Evolutionary conservation across 2,888 invertebrate species (phyloP), one percentile per base, ranked within the genome.

Genomic region (Crocallis elinguaria): DNA sequence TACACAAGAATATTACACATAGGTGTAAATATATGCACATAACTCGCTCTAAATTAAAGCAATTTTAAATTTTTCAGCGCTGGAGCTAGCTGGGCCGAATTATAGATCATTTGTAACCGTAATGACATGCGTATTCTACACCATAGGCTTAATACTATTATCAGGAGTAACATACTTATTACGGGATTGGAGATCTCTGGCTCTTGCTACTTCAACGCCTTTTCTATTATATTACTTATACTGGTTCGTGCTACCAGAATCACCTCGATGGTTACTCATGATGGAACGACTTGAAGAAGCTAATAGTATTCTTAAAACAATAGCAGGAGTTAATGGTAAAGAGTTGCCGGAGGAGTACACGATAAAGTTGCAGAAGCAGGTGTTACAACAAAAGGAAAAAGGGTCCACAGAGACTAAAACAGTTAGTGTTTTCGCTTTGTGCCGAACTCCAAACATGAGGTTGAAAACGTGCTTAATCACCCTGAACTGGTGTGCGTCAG

Each of bases 71-170:
- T 25, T 93, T 93, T 63, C 77, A 98, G 98, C 97, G 53, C 87
- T 98, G 67, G 98, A 98, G 87, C 84, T 98, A 53, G 98, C 98
- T 14, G 98, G 98, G 2, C 97, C 97, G 12, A 96, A 95, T 73
- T 97, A 97, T 82, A 93, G 98, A 64, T 97, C 97, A 0, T 97
- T 98, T 83, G 96, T 98, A 0, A 98, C 98, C 0, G 96, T 98
- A 4, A 95, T 98, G 95, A 97, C 97, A 0, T 97, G 98, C 70
- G 94, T 97, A 48, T 97, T 97, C 82, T 98, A 98, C 80, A 97
- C 97, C 0, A 92, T 96, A 63, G 97, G 97, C 1, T 92, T 98
- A 60, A 95, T 97, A 83, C 88, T 97, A 75, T 86, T 98, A 39
- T 95, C 98, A 0, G 94, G 94, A 13, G 94, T 98, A n/a, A 96